Evolutionary conservation across 2,888 invertebrate species (phyloP).

Genomic region (Artemia sp.): DNA sequence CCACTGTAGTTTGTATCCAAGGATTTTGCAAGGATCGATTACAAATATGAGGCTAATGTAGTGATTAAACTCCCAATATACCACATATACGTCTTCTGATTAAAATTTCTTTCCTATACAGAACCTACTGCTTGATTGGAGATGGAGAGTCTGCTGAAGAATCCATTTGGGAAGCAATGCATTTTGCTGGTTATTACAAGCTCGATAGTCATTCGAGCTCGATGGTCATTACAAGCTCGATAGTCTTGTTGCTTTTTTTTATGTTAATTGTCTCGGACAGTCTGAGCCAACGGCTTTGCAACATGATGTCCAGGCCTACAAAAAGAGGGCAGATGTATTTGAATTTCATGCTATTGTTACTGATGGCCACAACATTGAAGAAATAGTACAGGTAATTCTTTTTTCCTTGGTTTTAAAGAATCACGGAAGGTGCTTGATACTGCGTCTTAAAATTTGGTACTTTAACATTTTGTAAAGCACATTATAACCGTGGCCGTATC

Average conservation of each 20-base stretch:
- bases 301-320: conserved; percentile 74
- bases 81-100: background rate
- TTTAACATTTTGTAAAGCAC: too few species aligned
- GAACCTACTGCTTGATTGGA: conserved; percentile 86
- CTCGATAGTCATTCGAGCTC: too few species aligned
- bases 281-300: conserved; percentile 85
- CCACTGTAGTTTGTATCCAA: too few species aligned
- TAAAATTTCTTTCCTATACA: conserved; percentile 33
- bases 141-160: conserved; percentile 99
- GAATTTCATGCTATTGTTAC: conserved; percentile 78
- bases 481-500: too few species aligned
- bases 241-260: conserved; percentile 90
- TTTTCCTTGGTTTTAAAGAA: background rate
- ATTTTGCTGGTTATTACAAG: conserved; percentile 53
- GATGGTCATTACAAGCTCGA: conserved; percentile 65
- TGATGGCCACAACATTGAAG: conserved; percentile 89
- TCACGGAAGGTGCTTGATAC: too few species aligned
- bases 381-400: conserved; percentile 49
- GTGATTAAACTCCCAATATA: too few species aligned
- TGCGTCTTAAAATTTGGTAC: too few species aligned
- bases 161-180: conserved; percentile 89
- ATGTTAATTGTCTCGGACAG: conserved; percentile 91
- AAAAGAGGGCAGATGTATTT: conserved; percentile 68
- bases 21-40: too few species aligned
- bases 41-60: too few species aligned